Percentiles rank a stretch among this genome's conserved stretches.
Conservation (phyloP, 53 echinoderm and acorn worm genomes). For the Paracentrotus lividus region DNA sequence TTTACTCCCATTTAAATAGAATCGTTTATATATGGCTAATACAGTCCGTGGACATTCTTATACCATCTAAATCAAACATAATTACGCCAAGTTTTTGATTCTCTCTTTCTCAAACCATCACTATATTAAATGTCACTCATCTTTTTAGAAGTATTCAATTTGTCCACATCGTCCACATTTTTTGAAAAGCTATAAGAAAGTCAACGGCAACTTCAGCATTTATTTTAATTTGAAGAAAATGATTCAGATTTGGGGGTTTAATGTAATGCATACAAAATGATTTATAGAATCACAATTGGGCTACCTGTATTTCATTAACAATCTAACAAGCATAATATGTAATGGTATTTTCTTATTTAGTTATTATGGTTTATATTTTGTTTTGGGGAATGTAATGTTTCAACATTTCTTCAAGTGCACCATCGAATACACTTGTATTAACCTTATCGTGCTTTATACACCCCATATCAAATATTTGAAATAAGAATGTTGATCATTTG, state of each 20-base stretch:
- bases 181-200: no score
- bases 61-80: conserved; percentile 35
- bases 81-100: background rate
- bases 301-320: no score
- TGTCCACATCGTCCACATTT: no score
- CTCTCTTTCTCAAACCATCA: background rate
- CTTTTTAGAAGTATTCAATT: background rate
- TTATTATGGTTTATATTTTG: no score
- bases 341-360: no score
- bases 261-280: background rate
- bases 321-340: no score
- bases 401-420: no score
- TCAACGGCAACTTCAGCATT: no score
- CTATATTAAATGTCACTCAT: background rate
- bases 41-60: conserved; percentile 28
- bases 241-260: no score
- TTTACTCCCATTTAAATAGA: conserved; percentile 55
- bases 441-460: background rate
- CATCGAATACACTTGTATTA: background rate
- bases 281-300: no score
- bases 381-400: no score
- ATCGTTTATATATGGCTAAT: conserved; percentile 49
- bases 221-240: no score
- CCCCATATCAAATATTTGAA: background rate
- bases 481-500: background rate